Conservation (phyloP, 2,113 vertebrate species). For the Oncorhynchus nerka region DNA sequence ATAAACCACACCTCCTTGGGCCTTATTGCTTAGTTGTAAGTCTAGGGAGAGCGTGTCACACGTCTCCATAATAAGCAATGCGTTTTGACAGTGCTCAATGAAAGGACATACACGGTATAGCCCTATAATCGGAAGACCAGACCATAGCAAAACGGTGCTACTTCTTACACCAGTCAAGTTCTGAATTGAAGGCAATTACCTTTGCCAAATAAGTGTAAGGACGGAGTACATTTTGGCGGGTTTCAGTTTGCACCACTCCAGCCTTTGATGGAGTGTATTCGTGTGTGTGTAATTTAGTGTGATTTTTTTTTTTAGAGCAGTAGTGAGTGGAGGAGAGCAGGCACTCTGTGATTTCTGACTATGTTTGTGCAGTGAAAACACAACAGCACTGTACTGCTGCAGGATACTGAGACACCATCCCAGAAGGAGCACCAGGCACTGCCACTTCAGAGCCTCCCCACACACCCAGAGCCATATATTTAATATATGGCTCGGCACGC, state of each 20-base stretch:
- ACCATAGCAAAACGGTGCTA: constrained; percentile 33
- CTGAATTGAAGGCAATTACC: not conserved
- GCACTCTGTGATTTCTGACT: constrained; percentile 46
- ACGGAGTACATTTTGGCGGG: constrained; percentile 13
- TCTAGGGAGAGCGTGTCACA: not conserved
- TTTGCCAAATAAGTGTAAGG: constrained; percentile 18
- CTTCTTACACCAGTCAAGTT: constrained; percentile 33
- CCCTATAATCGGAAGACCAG: constrained; percentile 11
- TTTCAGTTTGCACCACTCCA: constrained; percentile 35
- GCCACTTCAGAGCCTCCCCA: not conserved
- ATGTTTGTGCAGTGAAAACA: constrained; percentile 39
- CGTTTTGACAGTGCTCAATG: not conserved
- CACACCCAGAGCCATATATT: not conserved
- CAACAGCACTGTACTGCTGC: not conserved
- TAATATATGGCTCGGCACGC: not conserved
- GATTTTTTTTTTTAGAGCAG: constrained; percentile 32
- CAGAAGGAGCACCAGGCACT: not conserved
- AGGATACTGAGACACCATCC: not conserved
- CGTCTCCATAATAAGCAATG: not conserved
- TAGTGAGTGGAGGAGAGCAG: constrained; percentile 46
- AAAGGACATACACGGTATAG: not conserved
- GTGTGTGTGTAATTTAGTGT: constrained; percentile 19
- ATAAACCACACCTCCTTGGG: no score
- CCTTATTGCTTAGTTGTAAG: no score
- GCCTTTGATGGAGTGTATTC: constrained; percentile 26